phyloP scores from a whole-genome alignment of 2,113 vertebrate genomes.

The Chaetura pelagica region DNA sequence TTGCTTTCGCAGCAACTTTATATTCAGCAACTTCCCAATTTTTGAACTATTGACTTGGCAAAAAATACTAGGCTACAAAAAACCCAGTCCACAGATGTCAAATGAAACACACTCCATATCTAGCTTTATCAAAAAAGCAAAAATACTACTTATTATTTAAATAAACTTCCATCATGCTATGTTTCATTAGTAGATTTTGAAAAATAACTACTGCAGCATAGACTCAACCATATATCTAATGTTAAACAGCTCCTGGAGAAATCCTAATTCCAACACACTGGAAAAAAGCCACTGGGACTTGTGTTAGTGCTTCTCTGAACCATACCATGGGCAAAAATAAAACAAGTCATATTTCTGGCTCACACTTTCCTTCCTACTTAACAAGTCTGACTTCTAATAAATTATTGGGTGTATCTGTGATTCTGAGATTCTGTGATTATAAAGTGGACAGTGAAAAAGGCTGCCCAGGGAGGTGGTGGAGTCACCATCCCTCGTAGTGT shows the following conservation, averaged over 20 bases:
- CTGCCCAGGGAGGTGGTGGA: too few relatives aligned
- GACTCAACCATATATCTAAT: neutral
- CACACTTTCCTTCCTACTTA: neutral
- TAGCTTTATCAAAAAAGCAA: neutral
- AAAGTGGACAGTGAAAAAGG: too few relatives aligned
- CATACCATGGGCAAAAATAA: neutral
- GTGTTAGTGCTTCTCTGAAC: neutral
- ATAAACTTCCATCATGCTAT: neutral
- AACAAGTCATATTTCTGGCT: neutral
- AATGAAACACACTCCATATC: neutral
- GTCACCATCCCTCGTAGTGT: too few relatives aligned
- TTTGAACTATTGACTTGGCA: neutral
- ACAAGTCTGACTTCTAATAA: neutral
- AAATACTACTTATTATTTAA: neutral
- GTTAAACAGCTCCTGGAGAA: neutral
- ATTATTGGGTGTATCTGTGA: neutral
- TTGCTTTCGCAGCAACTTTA: neutral
- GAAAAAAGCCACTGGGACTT: neutral
- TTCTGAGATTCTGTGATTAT: too few relatives aligned
- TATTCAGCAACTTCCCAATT: neutral
- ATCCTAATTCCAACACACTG: neutral
- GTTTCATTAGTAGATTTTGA: neutral
- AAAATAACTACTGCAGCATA: neutral
- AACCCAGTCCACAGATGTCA: fast-evolving
- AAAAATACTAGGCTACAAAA: neutral